Conservation (phyloP, 1,140 invertebrate genomes). For the Drosophila dunni region DNA sequence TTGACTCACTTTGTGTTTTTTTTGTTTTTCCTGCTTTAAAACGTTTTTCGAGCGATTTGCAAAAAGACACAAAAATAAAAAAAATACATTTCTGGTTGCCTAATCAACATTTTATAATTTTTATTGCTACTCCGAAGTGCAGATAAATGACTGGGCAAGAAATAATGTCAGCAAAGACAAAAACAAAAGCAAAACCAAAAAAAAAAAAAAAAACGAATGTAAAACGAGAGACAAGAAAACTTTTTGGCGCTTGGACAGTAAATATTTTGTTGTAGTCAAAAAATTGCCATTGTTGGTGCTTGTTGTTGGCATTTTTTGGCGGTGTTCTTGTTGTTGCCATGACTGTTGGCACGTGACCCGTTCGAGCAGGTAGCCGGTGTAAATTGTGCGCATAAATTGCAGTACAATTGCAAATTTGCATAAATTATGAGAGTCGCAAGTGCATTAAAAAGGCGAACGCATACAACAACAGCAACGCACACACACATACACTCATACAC, state of each 20-base stretch:
- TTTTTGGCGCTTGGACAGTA: slow-evolving; percentile 38
- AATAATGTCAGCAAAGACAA: slow-evolving; percentile 24
- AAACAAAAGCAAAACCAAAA: slow-evolving; percentile 14
- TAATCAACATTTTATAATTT: slow-evolving; percentile 50
- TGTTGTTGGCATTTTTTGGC: background rate
- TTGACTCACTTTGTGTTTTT: slow-evolving; percentile 13
- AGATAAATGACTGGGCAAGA: slow-evolving; percentile 34
- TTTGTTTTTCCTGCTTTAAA: slow-evolving; percentile 6
- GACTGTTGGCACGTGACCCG: slow-evolving; percentile 44
- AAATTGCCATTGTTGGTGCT: slow-evolving; percentile 1
- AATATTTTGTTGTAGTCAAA: slow-evolving; percentile 25
- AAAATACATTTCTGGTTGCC: slow-evolving; percentile 21
- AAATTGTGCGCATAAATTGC: slow-evolving; percentile 62
- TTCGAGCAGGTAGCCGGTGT: slow-evolving; percentile 36
- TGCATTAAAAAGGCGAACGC: slow-evolving; percentile 44
- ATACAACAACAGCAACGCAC: slow-evolving; percentile 15
- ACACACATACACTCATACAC: slow-evolving; percentile 17
- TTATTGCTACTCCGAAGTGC: slow-evolving; percentile 43
- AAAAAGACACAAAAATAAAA: background rate
- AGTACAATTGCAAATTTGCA: slow-evolving; percentile 67
- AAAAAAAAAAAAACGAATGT: slow-evolving; percentile 23
- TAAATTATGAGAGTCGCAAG: slow-evolving; percentile 58
- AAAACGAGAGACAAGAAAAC: slow-evolving; percentile 31
- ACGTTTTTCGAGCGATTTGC: slow-evolving; percentile 20
- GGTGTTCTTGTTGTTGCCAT: slow-evolving; percentile 6